Conservation (phyloP, 2,888 invertebrate species). For the Drosophila cognata region DNA sequence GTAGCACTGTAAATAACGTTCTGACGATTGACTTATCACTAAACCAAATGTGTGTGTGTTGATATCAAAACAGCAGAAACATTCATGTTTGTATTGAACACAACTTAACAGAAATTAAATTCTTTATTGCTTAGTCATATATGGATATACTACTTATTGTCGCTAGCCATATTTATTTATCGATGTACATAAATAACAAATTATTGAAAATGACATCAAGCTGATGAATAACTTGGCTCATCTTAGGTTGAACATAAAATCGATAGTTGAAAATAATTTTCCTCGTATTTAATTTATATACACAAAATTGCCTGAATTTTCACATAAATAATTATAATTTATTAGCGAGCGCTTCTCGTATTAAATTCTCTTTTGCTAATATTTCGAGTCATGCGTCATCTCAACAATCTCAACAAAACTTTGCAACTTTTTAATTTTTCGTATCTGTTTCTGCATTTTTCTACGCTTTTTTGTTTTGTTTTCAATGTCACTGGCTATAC, state of each 20-base stretch:
- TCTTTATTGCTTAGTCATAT: not conserved
- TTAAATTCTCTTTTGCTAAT: conserved; percentile 10
- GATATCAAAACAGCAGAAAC: not conserved
- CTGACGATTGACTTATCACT: conserved; percentile 3
- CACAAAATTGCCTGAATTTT: not conserved
- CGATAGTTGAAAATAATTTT: not conserved
- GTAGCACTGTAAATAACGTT: not conserved
- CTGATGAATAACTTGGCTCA: not conserved
- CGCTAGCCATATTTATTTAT: not conserved
- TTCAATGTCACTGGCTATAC: conserved; percentile 55
- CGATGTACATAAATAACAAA: not conserved
- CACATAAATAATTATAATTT: conserved; percentile 12
- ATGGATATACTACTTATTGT: not conserved
- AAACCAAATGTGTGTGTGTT: not conserved
- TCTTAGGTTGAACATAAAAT: not conserved
- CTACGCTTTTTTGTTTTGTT: conserved; percentile 22
- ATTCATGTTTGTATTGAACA: not conserved
- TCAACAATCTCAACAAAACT: conserved; percentile 10
- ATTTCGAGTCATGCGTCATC: conserved; percentile 34
- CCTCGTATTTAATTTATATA: not conserved
- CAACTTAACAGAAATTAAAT: not conserved
- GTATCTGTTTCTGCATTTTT: conserved; percentile 30
- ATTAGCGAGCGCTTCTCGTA: conserved; percentile 1
- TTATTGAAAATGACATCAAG: not conserved
- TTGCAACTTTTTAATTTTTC: conserved; percentile 20